Base-by-base conservation (phyloP, 2,113 vertebrate species). In the Ibidorhyncha struthersii region DNA sequence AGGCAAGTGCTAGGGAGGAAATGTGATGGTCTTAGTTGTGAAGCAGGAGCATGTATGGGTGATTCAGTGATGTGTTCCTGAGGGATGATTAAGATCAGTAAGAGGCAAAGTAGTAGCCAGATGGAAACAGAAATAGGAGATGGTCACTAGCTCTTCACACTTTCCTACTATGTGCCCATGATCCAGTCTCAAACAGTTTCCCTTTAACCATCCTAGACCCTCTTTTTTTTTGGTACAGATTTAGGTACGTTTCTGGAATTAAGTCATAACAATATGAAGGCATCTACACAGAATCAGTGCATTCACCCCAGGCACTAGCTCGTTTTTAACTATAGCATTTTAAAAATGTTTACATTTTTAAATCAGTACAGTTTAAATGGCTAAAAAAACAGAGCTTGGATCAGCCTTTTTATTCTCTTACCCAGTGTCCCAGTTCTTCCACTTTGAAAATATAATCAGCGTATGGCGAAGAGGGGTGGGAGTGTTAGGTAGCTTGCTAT, bases 401-500 rank as follows among this genome's bases (percentile, higher is more conserved):
- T 90, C 77, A 91, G 65, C 87, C 55, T 87, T 94, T 88, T 82
- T 89, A n/a, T 96, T 91, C 49, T 77, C 67, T 79, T 95, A 77
- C 38, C 72, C 84, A 83, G 2, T 59, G 82, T 97, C 78, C 82
- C 67, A 78, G 86, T 95, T 96, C 80, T 94, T 93, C 84, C 58
- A 63, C 95, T 96, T 91, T 50, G 84, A 91, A 96, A 96, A 91
- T 86, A 67, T 36, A 69, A 82, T 74, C 93, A 88, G 78, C 14
- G 91, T 96, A 85, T 95, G 91, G 92, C 32, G 82, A 88, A 58
- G 93, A 96, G 67, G 79, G 92, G 95, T 94, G 89, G 97, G 84
- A 90, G 96, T 96, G 84, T 97, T 91, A 94, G 94, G 93, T 92
- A 56, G 89, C 67, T 94, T 93, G 86, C 94, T 97, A 58, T 96